Conservation (phyloP, 2,888 invertebrate genomes). For the Archaeoteleia sp. region DNA sequence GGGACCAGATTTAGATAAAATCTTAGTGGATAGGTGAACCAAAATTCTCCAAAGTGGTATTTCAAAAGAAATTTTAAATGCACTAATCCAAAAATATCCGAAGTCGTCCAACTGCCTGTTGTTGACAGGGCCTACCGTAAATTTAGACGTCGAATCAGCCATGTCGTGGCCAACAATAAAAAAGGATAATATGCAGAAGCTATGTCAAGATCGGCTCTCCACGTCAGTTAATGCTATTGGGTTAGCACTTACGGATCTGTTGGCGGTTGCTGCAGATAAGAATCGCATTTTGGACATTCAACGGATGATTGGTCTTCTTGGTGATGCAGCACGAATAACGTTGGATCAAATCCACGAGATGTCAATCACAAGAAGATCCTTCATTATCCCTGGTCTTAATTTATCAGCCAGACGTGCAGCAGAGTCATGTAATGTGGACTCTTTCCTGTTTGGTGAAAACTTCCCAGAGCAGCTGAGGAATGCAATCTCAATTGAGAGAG, state of each 20-base stretch:
- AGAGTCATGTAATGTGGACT: conserved; percentile 2
- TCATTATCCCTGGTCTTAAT: background rate
- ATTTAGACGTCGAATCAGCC: conserved; percentile 1
- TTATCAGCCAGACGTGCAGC: background rate
- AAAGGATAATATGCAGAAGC: conserved; percentile 5
- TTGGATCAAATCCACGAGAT: conserved; percentile 1
- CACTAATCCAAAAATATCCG: conserved; percentile 8
- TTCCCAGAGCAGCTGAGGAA: conserved; percentile 9
- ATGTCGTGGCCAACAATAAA: conserved; percentile 1
- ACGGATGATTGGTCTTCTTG: background rate
- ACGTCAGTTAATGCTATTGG: too few relatives aligned
- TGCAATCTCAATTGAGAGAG: conserved; percentile 9
- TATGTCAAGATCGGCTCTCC: background rate
- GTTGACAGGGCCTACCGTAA: conserved; percentile 5
- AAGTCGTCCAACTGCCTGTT: conserved; percentile 1
- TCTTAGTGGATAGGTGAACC: conserved; percentile 10
- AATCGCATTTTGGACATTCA: too few relatives aligned
- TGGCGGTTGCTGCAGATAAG: too few relatives aligned
- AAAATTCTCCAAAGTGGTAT: conserved; percentile 7
- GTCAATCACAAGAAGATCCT: conserved; percentile 8
- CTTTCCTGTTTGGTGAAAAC: conserved; percentile 3
- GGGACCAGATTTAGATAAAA: too few relatives aligned
- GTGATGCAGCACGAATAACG: conserved; percentile 9
- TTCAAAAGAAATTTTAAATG: background rate
- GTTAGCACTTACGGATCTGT: too few relatives aligned